phyloP scores from a whole-genome alignment of 2,113 vertebrate genomes.

The Scortum barcoo region DNA sequence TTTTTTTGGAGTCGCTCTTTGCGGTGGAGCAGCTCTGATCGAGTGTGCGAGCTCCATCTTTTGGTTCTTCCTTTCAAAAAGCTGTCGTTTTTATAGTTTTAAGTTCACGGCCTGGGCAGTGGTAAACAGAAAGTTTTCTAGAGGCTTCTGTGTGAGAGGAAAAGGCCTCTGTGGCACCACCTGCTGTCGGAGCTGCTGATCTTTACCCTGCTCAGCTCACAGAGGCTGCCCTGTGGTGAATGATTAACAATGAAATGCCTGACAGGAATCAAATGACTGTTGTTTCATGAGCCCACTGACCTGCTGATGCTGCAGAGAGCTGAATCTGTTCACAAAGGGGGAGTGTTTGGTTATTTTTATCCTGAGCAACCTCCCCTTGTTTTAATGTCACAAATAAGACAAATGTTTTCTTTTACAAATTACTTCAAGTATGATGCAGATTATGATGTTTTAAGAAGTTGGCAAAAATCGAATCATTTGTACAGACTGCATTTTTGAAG shows the following conservation, averaged over 20 bases:
- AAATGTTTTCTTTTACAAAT: background rate
- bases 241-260: background rate
- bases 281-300: background rate
- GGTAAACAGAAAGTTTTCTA: constrained; percentile 72
- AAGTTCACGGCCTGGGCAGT: background rate
- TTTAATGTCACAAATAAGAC: background rate
- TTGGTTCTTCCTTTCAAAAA: background rate
- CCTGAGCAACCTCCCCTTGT: background rate
- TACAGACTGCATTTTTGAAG: background rate
- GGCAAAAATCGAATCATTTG: background rate
- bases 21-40: background rate
- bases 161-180: constrained; percentile 57
- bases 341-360: background rate
- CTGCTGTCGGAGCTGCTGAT: constrained; percentile 59
- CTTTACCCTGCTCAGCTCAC: background rate
- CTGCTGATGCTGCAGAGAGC: background rate
- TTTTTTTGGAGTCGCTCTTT: background rate
- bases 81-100: background rate
- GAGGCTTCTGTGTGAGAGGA: constrained; percentile 9
- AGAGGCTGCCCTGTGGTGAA: background rate
- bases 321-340: background rate
- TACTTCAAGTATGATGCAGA: background rate
- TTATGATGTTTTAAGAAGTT: background rate
- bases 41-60: background rate
- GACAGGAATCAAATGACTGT: constrained; percentile 6